phyloP scores from a whole-genome alignment of 2,113 vertebrate genomes.

The Balaenoptera acutorostrata region DNA sequence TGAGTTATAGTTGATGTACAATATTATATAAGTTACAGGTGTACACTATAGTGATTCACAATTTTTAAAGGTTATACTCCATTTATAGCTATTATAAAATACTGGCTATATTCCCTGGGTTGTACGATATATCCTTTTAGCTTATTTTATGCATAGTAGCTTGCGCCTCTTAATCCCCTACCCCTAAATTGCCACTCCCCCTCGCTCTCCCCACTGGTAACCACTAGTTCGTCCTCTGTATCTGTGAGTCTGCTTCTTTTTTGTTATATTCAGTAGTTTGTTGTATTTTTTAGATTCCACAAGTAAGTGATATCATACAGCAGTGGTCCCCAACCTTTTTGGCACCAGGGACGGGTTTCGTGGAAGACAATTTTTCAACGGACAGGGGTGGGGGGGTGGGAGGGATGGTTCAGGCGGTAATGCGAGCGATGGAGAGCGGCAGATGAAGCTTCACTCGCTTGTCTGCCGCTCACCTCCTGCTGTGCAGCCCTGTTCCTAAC shows the following conservation, averaged over 20 bases:
- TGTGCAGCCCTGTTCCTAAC: too few relatives aligned
- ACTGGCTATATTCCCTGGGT: background rate
- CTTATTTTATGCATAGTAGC: background rate
- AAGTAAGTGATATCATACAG: background rate
- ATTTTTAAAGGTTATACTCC: background rate
- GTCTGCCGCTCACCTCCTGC: too few relatives aligned
- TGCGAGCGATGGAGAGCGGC: too few relatives aligned
- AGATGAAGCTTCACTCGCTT: too few relatives aligned
- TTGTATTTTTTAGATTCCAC: background rate
- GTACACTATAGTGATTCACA: background rate
- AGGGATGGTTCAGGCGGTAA: too few relatives aligned
- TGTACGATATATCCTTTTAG: background rate
- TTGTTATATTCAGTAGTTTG: background rate
- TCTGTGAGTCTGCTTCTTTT: background rate
- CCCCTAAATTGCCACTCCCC: background rate
- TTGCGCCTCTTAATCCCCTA: background rate
- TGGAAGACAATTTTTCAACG: too few relatives aligned
- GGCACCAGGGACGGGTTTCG: too few relatives aligned
- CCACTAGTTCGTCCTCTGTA: background rate
- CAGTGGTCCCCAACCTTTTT: too few relatives aligned
- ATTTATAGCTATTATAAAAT: background rate
- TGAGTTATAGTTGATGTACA: background rate
- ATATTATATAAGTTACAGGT: background rate
- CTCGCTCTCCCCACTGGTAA: background rate
- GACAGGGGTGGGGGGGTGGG: too few relatives aligned